Evolutionary conservation across 2,113 vertebrate species (phyloP).

Genomic region (Ptilonorhynchus violaceus): DNA sequence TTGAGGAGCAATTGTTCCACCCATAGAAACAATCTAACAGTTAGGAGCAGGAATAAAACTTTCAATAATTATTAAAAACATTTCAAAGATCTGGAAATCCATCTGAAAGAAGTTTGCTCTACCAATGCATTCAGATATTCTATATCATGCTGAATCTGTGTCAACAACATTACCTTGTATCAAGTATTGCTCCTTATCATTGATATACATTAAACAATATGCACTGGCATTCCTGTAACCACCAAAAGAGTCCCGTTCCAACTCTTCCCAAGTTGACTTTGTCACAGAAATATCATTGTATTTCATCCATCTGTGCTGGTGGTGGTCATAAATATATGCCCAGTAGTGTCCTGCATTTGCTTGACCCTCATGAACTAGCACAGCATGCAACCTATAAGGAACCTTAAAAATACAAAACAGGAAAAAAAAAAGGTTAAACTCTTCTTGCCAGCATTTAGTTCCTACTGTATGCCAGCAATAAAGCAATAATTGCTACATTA

Average conservation of each 20-base stretch:
- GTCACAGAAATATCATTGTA: conserved; percentile 98
- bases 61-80: neutral
- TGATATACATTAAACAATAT: conserved; percentile 99
- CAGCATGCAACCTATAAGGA: conserved; percentile 94
- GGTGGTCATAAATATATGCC: conserved; percentile 95
- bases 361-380: conserved; percentile 97
- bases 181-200: conserved; percentile 93
- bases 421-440: neutral
- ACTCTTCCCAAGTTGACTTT: conserved; percentile 96
- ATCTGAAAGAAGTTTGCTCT: neutral
- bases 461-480: neutral
- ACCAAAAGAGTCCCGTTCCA: conserved; percentile 95
- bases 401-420: conserved; percentile 74
- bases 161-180: conserved; percentile 85
- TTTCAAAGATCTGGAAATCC: neutral
- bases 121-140: neutral
- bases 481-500: neutral
- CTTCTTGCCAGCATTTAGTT: neutral
- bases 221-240: conserved; percentile 97
- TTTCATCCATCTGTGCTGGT: conserved; percentile 95
- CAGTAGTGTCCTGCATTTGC: conserved; percentile 98
- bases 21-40: neutral
- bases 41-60: neutral
- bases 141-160: neutral
- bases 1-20: neutral